Percentiles rank a stretch among this genome's conserved stretches.
Conservation (phyloP, 2,113 vertebrate species). For the Prolemur simus region DNA sequence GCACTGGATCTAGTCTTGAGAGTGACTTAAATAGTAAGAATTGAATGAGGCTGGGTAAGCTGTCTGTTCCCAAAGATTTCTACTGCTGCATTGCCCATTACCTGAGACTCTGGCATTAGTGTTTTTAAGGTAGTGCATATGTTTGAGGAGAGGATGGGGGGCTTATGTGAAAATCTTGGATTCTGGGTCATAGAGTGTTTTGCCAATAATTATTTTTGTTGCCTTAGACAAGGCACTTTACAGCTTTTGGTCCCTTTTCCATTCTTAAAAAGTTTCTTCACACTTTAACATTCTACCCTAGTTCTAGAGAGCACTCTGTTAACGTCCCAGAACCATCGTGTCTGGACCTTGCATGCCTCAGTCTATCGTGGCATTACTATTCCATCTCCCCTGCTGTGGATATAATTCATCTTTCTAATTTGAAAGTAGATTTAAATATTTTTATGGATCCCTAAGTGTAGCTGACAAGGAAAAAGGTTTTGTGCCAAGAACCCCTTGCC, state of each 20-base stretch:
- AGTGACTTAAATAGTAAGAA: not conserved
- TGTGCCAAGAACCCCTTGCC: not conserved
- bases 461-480: not conserved
- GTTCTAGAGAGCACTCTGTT: not conserved
- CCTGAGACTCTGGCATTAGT: not conserved
- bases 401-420: not conserved
- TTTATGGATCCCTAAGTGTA: not conserved
- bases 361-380: not conserved
- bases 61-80: not conserved
- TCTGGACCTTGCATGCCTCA: not conserved
- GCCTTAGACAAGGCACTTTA: not conserved
- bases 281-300: not conserved
- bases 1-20: not conserved
- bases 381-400: not conserved
- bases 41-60: not conserved
- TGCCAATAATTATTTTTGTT: not conserved
- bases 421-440: not conserved
- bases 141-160: not conserved
- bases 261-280: not conserved
- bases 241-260: not conserved
- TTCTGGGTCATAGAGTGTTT: not conserved
- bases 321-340: not conserved
- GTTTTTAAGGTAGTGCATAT: not conserved
- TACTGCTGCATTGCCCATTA: not conserved
- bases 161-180: not conserved